Percentiles rank a stretch among this genome's conserved stretches.
Conservation (phyloP, 2,113 vertebrate genomes). For the Nanorana parkeri region DNA sequence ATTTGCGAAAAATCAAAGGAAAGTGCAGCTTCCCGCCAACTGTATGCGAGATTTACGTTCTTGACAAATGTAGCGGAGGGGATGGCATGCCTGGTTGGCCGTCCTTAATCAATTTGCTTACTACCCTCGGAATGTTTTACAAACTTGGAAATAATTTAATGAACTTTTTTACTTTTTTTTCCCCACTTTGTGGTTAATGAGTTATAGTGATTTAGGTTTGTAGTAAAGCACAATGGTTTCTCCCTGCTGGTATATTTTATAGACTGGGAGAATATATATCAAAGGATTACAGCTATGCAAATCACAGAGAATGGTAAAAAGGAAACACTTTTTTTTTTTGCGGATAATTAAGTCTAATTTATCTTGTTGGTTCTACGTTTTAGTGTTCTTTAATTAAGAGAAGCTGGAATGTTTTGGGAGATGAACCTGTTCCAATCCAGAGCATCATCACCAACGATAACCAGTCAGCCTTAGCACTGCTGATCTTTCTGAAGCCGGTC, state of each 20-base stretch:
- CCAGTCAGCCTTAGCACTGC: too few species aligned
- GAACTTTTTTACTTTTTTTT: not conserved
- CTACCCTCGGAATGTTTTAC: not conserved
- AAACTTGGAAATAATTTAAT: not conserved
- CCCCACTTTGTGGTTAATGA: slow-evolving; percentile 4
- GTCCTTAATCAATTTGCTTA: not conserved
- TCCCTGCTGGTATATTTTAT: slow-evolving; percentile 13
- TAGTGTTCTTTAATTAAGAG: not conserved
- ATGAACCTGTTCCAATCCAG: not conserved
- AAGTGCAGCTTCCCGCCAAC: too few species aligned
- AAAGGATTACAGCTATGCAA: slow-evolving; percentile 6
- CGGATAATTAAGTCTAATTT: slow-evolving; percentile 8
- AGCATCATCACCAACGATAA: too few species aligned
- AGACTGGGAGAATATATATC: not conserved
- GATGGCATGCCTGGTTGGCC: too few species aligned
- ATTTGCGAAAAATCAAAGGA: too few species aligned
- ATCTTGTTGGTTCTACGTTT: not conserved
- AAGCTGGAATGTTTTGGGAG: not conserved
- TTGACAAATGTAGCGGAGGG: too few species aligned
- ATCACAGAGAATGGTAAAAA: not conserved
- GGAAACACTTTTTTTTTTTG: not conserved
- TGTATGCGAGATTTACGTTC: too few species aligned
- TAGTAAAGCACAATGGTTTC: not conserved
- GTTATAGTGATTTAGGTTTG: slow-evolving; percentile 11
- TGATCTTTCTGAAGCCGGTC: too few species aligned